phyloP scores from a whole-genome alignment of 2,113 vertebrate species.

The Acrocephalus kingi region DNA sequence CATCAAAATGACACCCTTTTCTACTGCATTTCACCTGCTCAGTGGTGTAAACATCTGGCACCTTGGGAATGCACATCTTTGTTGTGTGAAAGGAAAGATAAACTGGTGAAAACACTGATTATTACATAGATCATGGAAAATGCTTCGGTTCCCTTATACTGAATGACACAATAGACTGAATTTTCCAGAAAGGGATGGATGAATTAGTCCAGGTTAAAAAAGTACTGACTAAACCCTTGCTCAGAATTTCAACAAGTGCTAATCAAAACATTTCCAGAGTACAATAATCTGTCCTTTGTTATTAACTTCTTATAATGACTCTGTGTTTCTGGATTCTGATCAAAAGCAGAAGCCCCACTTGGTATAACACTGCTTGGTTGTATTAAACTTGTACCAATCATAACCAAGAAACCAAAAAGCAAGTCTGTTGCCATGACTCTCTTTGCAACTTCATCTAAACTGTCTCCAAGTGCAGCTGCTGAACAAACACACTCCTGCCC shows the following conservation, averaged over 20 bases:
- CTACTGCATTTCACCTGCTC: constrained; percentile 12
- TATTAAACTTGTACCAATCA: neutral
- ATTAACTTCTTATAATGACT: neutral
- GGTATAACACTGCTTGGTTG: neutral
- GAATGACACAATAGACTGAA: neutral
- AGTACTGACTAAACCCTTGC: neutral
- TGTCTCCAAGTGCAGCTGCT: neutral
- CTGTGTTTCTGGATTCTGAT: neutral
- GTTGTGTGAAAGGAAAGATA: neutral
- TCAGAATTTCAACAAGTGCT: neutral
- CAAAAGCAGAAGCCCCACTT: neutral
- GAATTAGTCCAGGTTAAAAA: neutral
- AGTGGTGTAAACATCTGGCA: constrained; percentile 41
- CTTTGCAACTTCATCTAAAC: neutral
- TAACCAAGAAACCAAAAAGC: neutral
- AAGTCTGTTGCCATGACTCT: neutral
- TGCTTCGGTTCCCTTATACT: neutral
- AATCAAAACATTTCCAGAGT: neutral
- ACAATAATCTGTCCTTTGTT: neutral
- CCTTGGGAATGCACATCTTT: neutral
- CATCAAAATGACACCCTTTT: constrained; percentile 42
- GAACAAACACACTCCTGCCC: neutral
- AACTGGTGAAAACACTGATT: neutral
- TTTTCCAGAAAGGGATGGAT: neutral
- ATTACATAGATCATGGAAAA: neutral